phyloP scores from a whole-genome alignment of 1,140 invertebrate genomes.

The Hyphantria cunea region DNA sequence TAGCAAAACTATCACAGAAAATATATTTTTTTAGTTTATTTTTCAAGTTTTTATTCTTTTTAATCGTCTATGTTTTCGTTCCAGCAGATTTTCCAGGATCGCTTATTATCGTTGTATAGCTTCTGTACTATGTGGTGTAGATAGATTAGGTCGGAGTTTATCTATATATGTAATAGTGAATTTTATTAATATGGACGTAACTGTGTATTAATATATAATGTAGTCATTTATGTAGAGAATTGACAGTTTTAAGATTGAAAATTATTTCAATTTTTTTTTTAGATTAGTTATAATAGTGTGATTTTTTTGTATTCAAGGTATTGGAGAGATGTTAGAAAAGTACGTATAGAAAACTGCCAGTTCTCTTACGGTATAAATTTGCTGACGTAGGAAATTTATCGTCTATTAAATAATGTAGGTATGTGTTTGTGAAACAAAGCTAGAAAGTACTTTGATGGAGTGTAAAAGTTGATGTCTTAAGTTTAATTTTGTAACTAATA shows the following conservation, averaged over 20 bases:
- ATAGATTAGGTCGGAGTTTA: constrained; percentile 22
- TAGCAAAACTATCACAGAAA: constrained; percentile 22
- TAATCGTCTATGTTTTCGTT: constrained; percentile 20
- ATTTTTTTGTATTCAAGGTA: too few relatives aligned
- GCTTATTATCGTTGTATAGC: constrained; percentile 38
- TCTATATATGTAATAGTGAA: background rate
- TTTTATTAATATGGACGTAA: constrained; percentile 9
- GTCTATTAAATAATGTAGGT: background rate
- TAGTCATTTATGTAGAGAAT: constrained; percentile 3
- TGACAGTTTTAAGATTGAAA: background rate
- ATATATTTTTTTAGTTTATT: constrained; percentile 13
- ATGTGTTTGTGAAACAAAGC: background rate
- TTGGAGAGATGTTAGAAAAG: too few relatives aligned
- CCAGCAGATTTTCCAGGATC: constrained; percentile 18
- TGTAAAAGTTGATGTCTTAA: background rate
- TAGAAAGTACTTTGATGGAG: background rate
- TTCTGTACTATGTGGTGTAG: constrained; percentile 30
- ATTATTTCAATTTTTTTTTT: too few relatives aligned
- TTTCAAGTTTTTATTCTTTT: constrained; percentile 8
- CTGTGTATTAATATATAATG: constrained; percentile 3
- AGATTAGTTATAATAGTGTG: too few relatives aligned
- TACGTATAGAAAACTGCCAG: constrained; percentile 1
- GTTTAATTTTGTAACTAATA: background rate
- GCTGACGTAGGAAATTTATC: background rate
- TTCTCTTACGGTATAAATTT: background rate